phyloP scores from a whole-genome alignment of 1,140 invertebrate genomes.

The Cotesia glomerata region DNA sequence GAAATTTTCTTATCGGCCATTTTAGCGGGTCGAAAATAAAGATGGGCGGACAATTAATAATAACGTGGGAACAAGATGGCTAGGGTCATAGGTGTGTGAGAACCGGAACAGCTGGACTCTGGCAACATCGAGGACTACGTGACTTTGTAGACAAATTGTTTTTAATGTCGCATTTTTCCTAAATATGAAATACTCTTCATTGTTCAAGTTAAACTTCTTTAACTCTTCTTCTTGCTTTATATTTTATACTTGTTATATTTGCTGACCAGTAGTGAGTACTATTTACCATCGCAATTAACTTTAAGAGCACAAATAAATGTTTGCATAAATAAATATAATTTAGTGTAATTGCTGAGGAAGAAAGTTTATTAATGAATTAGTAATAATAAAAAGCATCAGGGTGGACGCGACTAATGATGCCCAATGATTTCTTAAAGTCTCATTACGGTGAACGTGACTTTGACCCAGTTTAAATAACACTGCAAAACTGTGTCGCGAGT shows the following conservation, averaged over 20 bases:
- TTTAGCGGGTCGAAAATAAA: no score
- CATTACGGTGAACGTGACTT: conserved; percentile 59
- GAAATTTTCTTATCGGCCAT: no score
- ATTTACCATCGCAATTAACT: no score
- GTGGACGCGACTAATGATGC: conserved; percentile 39
- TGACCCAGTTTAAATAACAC: conserved; percentile 53
- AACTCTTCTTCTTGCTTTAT: no score
- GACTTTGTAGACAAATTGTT: conserved; percentile 48
- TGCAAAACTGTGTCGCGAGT: conserved; percentile 40
- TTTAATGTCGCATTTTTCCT: background rate
- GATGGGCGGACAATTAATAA: conserved; percentile 41
- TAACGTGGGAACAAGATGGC: conserved; percentile 50
- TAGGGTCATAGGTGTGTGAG: conserved; percentile 53
- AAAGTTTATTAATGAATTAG: no score
- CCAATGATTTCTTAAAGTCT: conserved; percentile 50
- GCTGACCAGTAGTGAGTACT: no score
- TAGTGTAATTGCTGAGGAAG: no score
- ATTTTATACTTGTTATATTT: no score
- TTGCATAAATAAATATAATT: background rate
- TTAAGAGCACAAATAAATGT: background rate
- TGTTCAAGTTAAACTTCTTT: no score
- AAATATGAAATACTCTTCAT: no score
- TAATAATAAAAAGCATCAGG: no score
- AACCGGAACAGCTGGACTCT: conserved; percentile 53
- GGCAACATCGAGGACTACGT: conserved; percentile 42